Evolutionary conservation across 1,140 invertebrate genomes (phyloP), one percentile per base, ranked within the genome.

Genomic region (Panagrolaimus sp.): DNA sequence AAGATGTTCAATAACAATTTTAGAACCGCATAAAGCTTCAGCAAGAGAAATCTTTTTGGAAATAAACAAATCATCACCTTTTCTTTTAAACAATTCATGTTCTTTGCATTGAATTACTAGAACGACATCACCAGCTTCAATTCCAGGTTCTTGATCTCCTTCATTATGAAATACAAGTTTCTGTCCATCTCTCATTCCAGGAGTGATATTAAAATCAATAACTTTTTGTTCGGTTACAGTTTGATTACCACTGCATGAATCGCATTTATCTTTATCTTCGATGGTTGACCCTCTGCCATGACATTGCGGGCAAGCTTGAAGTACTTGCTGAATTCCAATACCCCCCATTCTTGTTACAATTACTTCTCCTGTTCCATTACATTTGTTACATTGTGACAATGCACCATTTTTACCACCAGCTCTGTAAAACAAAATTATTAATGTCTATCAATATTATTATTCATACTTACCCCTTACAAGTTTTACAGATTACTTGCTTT

Each of bases 211-310:
- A 32, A 88, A 87, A 77, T 88, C 88, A n/a, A 88, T 70, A 47
- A 87, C 84, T 71, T 88, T 88, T 43, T 84, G 82, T 67, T 88
- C 86, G 70, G 84, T 80, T 5, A 84, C 78, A 28, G 84, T 84
- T 78, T 88, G 87, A 24, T 84, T 82, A 9, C 87, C 87, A 32
- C 87, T 87, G 83, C 93, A 96, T 47, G 85, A 86, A 76, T 87
- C 87, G 83, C 93, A 96, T 44, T 88, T 87, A 83, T 92, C 89
- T 74, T 86, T 86, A n/a, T 91, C 89, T 80, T 88, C 89, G 71
- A 94, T 90, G 43, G 88, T 87, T 32, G 48, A 24, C 63, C 79
- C 81, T 48, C 78, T 55, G 12, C 83, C 82, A 69, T 62, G 84
- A 83, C 78, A 86, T 84, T 69, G 1, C 28, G 52, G 52, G 17